Evolutionary conservation across 2,113 vertebrate species (phyloP), one percentile per base, ranked within the genome.

Genomic region (Ceuthmochares aereus): DNA sequence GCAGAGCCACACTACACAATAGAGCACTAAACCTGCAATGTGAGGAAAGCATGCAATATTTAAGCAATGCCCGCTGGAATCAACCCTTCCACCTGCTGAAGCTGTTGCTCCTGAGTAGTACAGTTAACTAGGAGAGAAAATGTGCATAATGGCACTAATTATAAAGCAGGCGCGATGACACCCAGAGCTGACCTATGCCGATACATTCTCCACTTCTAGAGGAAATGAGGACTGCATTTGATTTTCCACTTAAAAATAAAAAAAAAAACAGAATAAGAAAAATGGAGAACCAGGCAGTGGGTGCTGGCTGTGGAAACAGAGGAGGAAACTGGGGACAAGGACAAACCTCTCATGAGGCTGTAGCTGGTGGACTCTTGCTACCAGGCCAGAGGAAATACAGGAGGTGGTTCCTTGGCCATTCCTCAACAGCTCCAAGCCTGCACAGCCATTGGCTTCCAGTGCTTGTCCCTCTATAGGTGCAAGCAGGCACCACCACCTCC

Each of bases 391-490:
- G 32, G 62, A 62, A 55, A 63, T 12, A 25, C 32, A 68, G 55
- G 14, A 79, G 37, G 19, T 25, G 67, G n/a, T 52, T 73, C n/a
- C 58, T 59, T 59, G 58, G 13, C 27, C 40, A 17, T 10, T 9
- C 4, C 3, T 17, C 15, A n/a, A 14, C 1, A 3, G 62, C 43
- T 45, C 27, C 0, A 2, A 58, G 16, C 5, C 29, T 32, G 25
- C 55, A 36, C 18, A 29, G 43, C 45, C 52, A 30, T 3, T 5
- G 0, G n/a, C 14, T 25, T 21, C 62, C 63, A 29, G 8, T 13
- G 20, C 0, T 18, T 32, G 5, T n/a, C 2, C n/a, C 43, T 19
- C 63, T 23, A 8, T 5, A 36, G 42, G 55, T 76, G 42, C 1
- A 1, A 51, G 25, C 15, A 14, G 22, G 56, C 51, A 36, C 20